Conservation (phyloP, 1,140 invertebrate species). For the Chelonus insularis region DNA sequence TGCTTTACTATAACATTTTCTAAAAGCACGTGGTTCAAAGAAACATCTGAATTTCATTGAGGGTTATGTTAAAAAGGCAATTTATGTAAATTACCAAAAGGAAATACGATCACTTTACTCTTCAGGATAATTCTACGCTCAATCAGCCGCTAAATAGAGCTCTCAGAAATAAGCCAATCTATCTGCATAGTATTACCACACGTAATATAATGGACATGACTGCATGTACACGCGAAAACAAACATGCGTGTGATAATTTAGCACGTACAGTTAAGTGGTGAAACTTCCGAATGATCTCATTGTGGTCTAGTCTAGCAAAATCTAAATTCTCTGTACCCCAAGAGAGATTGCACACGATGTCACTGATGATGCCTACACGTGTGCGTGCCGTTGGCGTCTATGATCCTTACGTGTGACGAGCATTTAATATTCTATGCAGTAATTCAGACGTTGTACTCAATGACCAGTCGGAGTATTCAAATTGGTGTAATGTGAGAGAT, state of each 20-base stretch:
- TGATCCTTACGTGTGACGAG: slow-evolving; percentile 31
- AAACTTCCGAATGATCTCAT: slow-evolving; percentile 7
- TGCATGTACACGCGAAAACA: not conserved
- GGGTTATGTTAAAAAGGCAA: no score
- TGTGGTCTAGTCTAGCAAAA: slow-evolving; percentile 13
- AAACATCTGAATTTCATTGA: no score
- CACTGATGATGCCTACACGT: slow-evolving; percentile 23
- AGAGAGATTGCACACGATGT: not conserved
- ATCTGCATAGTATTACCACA: not conserved
- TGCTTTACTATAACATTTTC: no score
- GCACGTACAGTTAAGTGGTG: not conserved
- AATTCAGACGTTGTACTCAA: slow-evolving; percentile 17
- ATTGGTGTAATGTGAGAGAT: slow-evolving; percentile 38
- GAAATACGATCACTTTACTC: no score
- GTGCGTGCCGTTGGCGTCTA: slow-evolving; percentile 35
- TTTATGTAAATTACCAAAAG: no score
- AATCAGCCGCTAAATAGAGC: slow-evolving; percentile 20
- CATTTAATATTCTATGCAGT: slow-evolving; percentile 22
- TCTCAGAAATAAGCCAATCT: slow-evolving; percentile 13
- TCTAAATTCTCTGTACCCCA: not conserved
- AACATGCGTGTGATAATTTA: slow-evolving; percentile 19
- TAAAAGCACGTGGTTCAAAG: no score
- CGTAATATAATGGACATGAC: not conserved
- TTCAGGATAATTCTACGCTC: not conserved
- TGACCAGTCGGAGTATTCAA: slow-evolving; percentile 33